These are phyloP conservation scores for Muraenolepis orangiensis DNA, from an alignment of 2,797 vertebrate genomes.

Conservation along the genomic window DNA sequence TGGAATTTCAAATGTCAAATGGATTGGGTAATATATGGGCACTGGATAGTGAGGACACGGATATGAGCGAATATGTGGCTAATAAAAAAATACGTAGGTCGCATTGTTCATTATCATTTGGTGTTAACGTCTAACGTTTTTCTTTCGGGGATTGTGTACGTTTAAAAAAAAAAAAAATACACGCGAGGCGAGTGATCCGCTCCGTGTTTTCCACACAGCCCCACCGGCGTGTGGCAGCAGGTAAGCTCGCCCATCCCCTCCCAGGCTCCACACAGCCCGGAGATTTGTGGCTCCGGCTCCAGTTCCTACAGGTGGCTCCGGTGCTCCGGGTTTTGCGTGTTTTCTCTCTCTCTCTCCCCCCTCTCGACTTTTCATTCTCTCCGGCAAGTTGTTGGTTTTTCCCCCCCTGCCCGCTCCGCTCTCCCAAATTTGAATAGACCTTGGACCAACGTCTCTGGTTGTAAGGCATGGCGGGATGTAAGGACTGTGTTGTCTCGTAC, in stretches of 20 bases:
- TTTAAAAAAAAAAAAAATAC: not conserved
- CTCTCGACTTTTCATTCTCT: slow-evolving; percentile 49
- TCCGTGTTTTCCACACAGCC: not conserved
- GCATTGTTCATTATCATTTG: too few relatives aligned
- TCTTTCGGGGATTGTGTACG: too few relatives aligned
- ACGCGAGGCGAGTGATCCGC: too few relatives aligned
- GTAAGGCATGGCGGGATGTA: slow-evolving; percentile 70
- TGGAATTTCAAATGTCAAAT: too few relatives aligned
- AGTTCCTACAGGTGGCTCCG: slow-evolving; percentile 71
- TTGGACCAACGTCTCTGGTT: slow-evolving; percentile 60
- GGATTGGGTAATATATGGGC: too few relatives aligned
- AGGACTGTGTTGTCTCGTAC: slow-evolving; percentile 15
- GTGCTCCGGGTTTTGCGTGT: slow-evolving; percentile 63
- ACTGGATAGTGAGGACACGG: too few relatives aligned
- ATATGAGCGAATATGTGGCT: too few relatives aligned
- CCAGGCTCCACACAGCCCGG: not conserved
- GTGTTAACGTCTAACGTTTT: too few relatives aligned
- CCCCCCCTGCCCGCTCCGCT: slow-evolving; percentile 35
- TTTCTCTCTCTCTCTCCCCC: not conserved
- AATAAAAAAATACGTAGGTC: too few relatives aligned
- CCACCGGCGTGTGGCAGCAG: not conserved
- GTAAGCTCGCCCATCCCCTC: not conserved
- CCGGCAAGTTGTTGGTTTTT: slow-evolving; percentile 32
- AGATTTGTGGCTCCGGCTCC: slow-evolving; percentile 67
- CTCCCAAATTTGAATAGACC: slow-evolving; percentile 62